Evolutionary conservation across 2,888 invertebrate species (phyloP), one percentile per base, ranked within the genome.

Genomic region (Mactromeris polynyma): DNA sequence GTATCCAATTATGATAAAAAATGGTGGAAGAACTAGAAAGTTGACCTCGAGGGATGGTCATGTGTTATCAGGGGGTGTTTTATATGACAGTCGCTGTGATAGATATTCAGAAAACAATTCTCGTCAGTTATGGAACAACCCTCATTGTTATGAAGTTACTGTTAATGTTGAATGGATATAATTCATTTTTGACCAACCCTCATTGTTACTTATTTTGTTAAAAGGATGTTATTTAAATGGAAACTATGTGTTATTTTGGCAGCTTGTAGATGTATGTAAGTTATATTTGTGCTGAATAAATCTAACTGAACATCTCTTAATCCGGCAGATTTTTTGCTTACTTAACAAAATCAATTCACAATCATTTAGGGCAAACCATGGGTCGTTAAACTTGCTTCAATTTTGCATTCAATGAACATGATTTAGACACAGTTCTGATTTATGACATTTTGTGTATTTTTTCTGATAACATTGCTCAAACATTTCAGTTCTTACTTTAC

Each of bases 151-250:
- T 79, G 90, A 93, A 87, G 90, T 93, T 17, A 92, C 93, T 21
- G 93, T 93, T 36, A 92, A 93, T 90, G 86, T 93, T 40, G 93
- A 92, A 38, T 93, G 93, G 93, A 93, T 93, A n/a, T 91, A 81
- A 81, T 38, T n/a, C 17, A 36, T 36, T 40, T 42, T 79, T 33
- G 14, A 26, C 17, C 36, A 36, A 73, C 31, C 31, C 31, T 36
- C 19, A 17, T 73, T 73, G 36, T 73, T 33, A 36, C 36, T 36
- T 4, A 2, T 73, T 6, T 36, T 73, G 14, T 73, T 33, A 73
- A 33, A 17, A 33, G 17, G 31, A 73, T 73, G 1, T 64, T 64
- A 64, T 64, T 64, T 26, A 26, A 46, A 46, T 26, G 26, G 26
- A 64, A 64, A 26, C 26, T 4, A 64, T 26, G 58, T 64, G 2